Evolutionary conservation across 2,113 vertebrate genomes (phyloP).

Genomic region (Cervus canadensis): DNA sequence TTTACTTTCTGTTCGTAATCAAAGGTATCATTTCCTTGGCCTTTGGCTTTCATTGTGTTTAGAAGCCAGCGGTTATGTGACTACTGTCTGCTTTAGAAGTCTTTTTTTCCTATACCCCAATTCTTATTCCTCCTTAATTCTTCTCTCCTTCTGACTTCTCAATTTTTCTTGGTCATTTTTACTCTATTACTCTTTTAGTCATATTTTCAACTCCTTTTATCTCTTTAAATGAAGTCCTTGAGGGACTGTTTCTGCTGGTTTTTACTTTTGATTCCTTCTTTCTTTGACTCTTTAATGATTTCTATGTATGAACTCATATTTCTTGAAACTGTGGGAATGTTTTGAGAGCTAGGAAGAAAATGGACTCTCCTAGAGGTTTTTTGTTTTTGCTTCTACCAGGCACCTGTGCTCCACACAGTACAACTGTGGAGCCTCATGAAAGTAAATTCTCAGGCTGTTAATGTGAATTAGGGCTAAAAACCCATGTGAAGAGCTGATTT

Average conservation of each 20-base stretch:
- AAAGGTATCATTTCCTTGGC: neutral
- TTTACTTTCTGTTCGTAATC: neutral
- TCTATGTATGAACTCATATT: neutral
- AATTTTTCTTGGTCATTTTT: neutral
- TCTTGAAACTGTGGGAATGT: neutral
- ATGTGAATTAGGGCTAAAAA: neutral
- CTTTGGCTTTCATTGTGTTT: slow-evolving; percentile 5
- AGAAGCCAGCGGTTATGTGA: neutral
- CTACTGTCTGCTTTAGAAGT: neutral
- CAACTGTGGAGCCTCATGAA: neutral
- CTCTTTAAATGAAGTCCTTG: neutral
- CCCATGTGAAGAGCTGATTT: neutral
- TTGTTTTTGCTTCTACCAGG: neutral
- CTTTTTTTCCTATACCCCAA: neutral
- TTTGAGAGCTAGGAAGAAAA: neutral
- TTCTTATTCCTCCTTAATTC: neutral
- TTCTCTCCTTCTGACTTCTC: neutral
- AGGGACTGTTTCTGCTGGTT: neutral
- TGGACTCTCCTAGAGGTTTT: neutral
- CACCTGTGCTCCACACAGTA: neutral
- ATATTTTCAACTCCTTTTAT: neutral
- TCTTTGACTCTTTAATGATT: neutral
- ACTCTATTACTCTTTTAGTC: neutral
- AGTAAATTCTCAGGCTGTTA: neutral
- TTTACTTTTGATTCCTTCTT: neutral